Conservation (phyloP, 1,140 invertebrate species). For the Penaeus vannamei region DNA sequence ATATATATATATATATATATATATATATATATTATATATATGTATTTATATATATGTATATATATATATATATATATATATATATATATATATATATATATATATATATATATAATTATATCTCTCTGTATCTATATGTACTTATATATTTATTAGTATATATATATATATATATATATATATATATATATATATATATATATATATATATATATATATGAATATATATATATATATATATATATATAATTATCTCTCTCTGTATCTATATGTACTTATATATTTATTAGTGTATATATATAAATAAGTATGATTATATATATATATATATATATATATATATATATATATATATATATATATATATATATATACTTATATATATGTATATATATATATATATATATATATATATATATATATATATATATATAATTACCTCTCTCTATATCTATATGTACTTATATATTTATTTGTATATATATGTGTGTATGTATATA, state of each 20-base stretch:
- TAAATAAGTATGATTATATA: too few relatives aligned
- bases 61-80: slow-evolving; percentile 33
- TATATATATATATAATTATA: slow-evolving; percentile 21
- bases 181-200: not conserved
- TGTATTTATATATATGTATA: not conserved
- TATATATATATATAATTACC: too few relatives aligned
- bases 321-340: too few relatives aligned
- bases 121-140: not conserved
- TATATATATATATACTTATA: too few relatives aligned
- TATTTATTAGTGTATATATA: not conserved
- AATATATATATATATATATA: slow-evolving; percentile 35
- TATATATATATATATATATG: slow-evolving; percentile 25
- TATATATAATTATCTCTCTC: not conserved
- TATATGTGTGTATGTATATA: not conserved
- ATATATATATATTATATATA: too few relatives aligned
- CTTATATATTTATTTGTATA: not conserved
- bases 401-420: too few relatives aligned
- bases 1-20: too few relatives aligned
- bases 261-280: slow-evolving; percentile 35
- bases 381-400: too few relatives aligned
- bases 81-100: slow-evolving; percentile 46
- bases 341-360: too few relatives aligned
- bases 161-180: not conserved
- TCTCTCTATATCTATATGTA: too few relatives aligned
- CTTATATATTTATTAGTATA: not conserved